These are phyloP conservation scores for Paramisgurnus dabryanus DNA, from an alignment of 2,113 vertebrate species.

Conservation along the genomic window DNA sequence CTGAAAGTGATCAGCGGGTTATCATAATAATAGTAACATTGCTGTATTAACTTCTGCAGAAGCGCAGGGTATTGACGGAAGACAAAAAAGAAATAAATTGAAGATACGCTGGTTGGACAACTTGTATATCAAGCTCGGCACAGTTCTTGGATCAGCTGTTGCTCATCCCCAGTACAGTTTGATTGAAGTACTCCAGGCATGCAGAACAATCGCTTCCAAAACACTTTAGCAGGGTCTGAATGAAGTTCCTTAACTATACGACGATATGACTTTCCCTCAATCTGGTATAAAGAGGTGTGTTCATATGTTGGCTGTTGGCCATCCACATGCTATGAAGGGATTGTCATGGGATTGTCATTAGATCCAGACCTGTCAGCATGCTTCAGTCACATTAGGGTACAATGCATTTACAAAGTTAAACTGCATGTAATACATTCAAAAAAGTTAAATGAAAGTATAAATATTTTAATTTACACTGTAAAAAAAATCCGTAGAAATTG, in stretches of 20 bases:
- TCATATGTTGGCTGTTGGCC: background rate
- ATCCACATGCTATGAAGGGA: constrained; percentile 22
- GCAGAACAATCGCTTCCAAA: background rate
- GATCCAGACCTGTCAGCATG: constrained; percentile 23
- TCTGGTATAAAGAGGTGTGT: background rate
- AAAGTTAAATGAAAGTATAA: background rate
- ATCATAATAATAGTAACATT: background rate
- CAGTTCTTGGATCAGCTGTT: constrained; percentile 4
- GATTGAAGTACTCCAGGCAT: constrained; percentile 5
- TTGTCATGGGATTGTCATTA: constrained; percentile 12
- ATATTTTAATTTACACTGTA: background rate
- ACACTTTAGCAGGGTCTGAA: background rate
- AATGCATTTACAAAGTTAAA: constrained; percentile 47
- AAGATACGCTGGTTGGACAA: constrained; percentile 27
- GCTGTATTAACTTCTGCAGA: background rate
- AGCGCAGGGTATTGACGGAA: background rate
- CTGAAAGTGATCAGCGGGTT: background rate
- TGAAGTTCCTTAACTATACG: background rate
- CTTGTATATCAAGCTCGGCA: background rate
- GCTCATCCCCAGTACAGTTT: background rate
- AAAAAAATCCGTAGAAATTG: too few relatives aligned
- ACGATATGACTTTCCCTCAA: background rate
- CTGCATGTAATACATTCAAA: constrained; percentile 29
- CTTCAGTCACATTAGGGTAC: constrained; percentile 21
- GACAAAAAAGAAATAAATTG: background rate